Evolutionary conservation across 1,140 invertebrate genomes (phyloP).

Genomic region (Tetragonula clypearis): DNA sequence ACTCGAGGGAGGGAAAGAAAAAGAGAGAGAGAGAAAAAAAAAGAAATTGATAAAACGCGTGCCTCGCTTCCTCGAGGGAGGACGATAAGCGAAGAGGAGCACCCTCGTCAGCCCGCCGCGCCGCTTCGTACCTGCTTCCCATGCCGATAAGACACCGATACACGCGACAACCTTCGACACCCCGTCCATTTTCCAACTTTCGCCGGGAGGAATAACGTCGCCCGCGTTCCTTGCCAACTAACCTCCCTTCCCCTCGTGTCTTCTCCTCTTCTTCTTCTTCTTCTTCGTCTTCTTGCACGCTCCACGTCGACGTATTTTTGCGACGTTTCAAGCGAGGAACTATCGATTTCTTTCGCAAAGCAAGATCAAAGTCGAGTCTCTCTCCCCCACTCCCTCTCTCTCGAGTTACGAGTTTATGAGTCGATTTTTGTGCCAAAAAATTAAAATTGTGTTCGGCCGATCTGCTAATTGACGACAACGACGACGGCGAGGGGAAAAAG

Average conservation of each 20-base stretch:
- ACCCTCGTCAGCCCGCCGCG: slow-evolving; percentile 30
- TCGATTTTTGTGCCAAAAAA: background rate
- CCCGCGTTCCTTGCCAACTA: background rate
- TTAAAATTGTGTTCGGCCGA: background rate
- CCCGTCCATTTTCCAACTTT: slow-evolving; percentile 35
- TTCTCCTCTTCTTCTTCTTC: background rate
- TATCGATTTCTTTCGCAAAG: too few species aligned
- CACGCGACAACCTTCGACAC: slow-evolving; percentile 20
- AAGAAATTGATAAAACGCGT: slow-evolving; percentile 77
- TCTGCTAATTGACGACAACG: background rate
- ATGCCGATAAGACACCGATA: slow-evolving; percentile 63
- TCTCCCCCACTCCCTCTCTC: too few species aligned
- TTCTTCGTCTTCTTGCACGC: too few species aligned
- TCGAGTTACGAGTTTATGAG: too few species aligned
- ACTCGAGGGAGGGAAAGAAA: slow-evolving; percentile 28
- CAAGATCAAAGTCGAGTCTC: too few species aligned
- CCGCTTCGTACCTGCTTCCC: slow-evolving; percentile 34
- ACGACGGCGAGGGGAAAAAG: too few species aligned
- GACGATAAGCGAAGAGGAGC: slow-evolving; percentile 58
- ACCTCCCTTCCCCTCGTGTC: too few species aligned
- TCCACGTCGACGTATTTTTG: background rate
- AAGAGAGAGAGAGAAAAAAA: too few species aligned
- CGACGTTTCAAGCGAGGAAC: background rate
- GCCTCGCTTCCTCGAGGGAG: slow-evolving; percentile 53
- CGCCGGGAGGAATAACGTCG: background rate